A percentile compares a stretch with the other conserved stretches of the same genome.
Conservation (phyloP, 2,888 invertebrate species). For the Helobdella robusta region DNA sequence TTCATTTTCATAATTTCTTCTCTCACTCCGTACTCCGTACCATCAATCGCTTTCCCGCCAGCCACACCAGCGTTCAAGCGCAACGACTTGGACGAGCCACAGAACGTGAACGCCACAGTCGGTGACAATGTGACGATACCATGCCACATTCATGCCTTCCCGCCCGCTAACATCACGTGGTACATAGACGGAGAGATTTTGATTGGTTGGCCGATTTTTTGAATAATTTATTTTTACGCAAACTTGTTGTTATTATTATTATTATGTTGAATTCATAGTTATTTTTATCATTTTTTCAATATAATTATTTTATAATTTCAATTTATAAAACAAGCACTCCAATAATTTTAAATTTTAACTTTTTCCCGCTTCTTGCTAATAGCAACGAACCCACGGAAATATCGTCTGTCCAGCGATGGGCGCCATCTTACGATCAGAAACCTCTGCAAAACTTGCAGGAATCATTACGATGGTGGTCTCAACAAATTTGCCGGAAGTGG, state of each 20-base stretch:
- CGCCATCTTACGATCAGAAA: conserved; percentile 25
- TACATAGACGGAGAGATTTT: conserved; percentile 7
- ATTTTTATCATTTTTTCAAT: background rate
- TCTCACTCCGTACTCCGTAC: no score
- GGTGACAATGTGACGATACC: conserved; percentile 23
- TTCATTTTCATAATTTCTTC: no score
- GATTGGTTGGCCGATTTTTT: conserved; percentile 14
- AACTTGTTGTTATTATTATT: background rate
- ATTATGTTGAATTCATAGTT: background rate
- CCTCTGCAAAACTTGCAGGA: conserved; percentile 27
- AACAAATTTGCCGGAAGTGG: no score
- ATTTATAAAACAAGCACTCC: background rate
- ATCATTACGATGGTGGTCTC: no score
- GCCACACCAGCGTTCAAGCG: no score
- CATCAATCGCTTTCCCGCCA: no score
- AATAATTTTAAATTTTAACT: no score
- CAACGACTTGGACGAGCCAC: conserved; percentile 5
- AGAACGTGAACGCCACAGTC: conserved; percentile 31
- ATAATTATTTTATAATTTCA: background rate
- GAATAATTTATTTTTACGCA: background rate
- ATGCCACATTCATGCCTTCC: conserved; percentile 26
- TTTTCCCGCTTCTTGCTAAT: no score
- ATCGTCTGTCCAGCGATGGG: conserved; percentile 8
- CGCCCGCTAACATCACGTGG: conserved; percentile 24
- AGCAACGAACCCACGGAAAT: no score